These are phyloP conservation scores for Zeuzera pyrina DNA, from an alignment of 2,888 invertebrate species.

Conservation along the genomic window DNA sequence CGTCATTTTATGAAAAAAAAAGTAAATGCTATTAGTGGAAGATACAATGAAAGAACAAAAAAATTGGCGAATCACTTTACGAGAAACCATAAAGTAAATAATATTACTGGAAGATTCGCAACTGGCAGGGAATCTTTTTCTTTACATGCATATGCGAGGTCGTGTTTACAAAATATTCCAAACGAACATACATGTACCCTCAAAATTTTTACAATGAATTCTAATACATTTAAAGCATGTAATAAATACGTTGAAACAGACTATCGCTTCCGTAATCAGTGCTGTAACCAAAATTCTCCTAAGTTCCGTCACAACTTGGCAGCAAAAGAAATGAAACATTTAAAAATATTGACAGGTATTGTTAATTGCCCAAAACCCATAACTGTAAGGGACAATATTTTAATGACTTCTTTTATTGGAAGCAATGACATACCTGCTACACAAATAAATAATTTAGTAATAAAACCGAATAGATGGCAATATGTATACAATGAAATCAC, in stretches of 20 bases:
- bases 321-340: constrained; percentile 96
- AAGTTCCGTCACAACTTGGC: constrained; percentile 96
- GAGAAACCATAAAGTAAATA: constrained; percentile 82
- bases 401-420: constrained; percentile 95
- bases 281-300: constrained; percentile 90
- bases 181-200: constrained; percentile 82
- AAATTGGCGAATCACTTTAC: constrained; percentile 91
- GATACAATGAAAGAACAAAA: constrained; percentile 91
- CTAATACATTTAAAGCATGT: constrained; percentile 93
- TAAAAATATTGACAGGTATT: constrained; percentile 83
- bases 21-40: constrained; percentile 89
- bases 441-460: constrained; percentile 80
- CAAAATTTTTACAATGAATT: constrained; percentile 95
- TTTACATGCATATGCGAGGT: constrained; percentile 82
- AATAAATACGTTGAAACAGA: constrained; percentile 96
- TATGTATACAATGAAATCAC: constrained; percentile 61
- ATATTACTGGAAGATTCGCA: constrained; percentile 93
- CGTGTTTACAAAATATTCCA: constrained; percentile 61
- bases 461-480: constrained; percentile 68
- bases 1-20: constrained; percentile 86
- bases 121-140: constrained; percentile 95
- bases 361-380: constrained; percentile 91
- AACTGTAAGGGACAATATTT: constrained; percentile 85
- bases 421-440: constrained; percentile 84
- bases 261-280: constrained; percentile 88